Conservation (phyloP, 2,113 vertebrate genomes). For the Lophochroa leadbeateri region DNA sequence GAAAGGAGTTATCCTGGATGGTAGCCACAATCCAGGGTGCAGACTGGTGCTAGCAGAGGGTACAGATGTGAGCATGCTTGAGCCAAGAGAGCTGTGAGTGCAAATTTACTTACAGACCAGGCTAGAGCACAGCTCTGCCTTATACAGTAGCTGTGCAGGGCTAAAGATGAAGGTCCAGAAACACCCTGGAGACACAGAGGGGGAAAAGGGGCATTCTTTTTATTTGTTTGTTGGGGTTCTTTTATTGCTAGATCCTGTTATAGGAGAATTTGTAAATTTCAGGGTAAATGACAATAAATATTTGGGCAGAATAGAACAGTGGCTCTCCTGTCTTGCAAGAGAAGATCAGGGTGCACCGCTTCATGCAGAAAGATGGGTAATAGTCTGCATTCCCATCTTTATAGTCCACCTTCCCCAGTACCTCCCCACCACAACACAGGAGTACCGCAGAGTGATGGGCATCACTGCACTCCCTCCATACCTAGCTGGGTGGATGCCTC, state of each 20-base stretch:
- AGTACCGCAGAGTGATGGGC: rapidly evolving
- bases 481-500: slow-evolving; percentile 94
- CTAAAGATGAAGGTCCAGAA: background rate
- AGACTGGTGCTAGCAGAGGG: background rate
- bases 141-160: background rate
- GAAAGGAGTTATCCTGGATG: background rate
- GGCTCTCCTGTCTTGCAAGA: background rate
- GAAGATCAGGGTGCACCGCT: background rate
- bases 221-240: rapidly evolving
- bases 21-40: background rate
- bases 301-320: background rate
- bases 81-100: background rate
- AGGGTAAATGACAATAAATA: background rate
- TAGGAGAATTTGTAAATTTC: background rate
- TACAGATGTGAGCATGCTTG: background rate
- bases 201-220: background rate
- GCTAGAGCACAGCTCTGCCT: background rate
- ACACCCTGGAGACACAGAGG: background rate
- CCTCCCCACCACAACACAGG: background rate
- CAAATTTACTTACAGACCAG: background rate
- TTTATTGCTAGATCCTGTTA: background rate
- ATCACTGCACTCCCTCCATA: slow-evolving; percentile 29
- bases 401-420: background rate
- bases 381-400: background rate
- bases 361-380: background rate